Conservation (phyloP, 2,888 invertebrate genomes). For the Tethea ocularis region DNA sequence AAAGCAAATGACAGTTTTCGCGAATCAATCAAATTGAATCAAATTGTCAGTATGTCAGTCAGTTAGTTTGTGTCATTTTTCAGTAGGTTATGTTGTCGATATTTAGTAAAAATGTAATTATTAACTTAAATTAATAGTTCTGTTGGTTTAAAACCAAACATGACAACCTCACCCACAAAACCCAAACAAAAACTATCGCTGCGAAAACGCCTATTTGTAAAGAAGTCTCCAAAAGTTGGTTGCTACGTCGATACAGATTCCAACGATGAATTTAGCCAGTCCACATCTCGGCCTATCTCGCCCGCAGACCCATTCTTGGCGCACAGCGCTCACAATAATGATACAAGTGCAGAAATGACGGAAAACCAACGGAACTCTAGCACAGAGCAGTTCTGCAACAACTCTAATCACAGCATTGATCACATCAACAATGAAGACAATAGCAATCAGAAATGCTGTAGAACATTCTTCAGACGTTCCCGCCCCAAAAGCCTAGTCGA, state of each 20-base stretch:
- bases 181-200: slow-evolving; percentile 78
- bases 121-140: slow-evolving; percentile 71
- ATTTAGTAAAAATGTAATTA: slow-evolving; percentile 80
- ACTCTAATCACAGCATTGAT: slow-evolving; percentile 44
- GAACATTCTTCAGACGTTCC: slow-evolving; percentile 73
- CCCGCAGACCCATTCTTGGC: slow-evolving; percentile 78
- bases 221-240: slow-evolving; percentile 81
- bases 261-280: slow-evolving; percentile 71
- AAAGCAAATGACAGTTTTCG: slow-evolving; percentile 32
- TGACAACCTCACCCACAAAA: slow-evolving; percentile 79
- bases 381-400: slow-evolving; percentile 50
- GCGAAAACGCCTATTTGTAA: slow-evolving; percentile 77
- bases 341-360: slow-evolving; percentile 47
- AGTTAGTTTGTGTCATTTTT: slow-evolving; percentile 26
- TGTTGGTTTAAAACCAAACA: slow-evolving; percentile 67
- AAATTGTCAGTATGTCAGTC: slow-evolving; percentile 63
- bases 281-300: slow-evolving; percentile 75
- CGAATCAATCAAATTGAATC: no score
- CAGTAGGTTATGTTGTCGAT: slow-evolving; percentile 75
- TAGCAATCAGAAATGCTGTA: slow-evolving; percentile 69
- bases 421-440: slow-evolving; percentile 62
- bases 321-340: slow-evolving; percentile 64
- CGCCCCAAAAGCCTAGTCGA: slow-evolving; percentile 75
- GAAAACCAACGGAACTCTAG: slow-evolving; percentile 51
- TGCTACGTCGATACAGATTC: slow-evolving; percentile 80